Evolutionary conservation across 1,140 invertebrate species (phyloP), one percentile per base, ranked within the genome.

Genomic region (Hypsibius dujardini): DNA sequence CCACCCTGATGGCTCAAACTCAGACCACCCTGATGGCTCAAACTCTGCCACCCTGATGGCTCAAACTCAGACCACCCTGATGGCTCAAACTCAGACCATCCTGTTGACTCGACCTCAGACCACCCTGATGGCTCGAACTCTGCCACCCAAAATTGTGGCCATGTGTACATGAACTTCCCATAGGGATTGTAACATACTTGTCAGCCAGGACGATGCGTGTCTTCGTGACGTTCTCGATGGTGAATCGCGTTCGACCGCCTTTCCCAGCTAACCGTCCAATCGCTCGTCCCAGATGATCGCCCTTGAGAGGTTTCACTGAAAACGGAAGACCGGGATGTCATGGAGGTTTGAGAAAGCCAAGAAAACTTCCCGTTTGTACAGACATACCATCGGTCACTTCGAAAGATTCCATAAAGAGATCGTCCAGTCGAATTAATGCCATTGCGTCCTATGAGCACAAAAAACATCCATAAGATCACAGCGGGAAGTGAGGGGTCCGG

Each of bases 151-250:
- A 47, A 15, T 69, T 1, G 47, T 45, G 7, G 15, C 14, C 15
- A 46, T 12, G 15, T 72, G 46, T 69, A 50, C 47, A 2, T 7
- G 7, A 74, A 59, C 47, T 50, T 67, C 28, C 28, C 28, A 28
- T 28, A 28, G 28, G 28, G 28, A 28, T 28, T 28, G 47, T 28
- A 47, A 75, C 74, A 73, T 75, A 81, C 73, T 84, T 86, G 77
- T 98, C 94, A 59, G 95, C 95, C 70, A 99, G 80, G 42, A 99
- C 91, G 76, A 99, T 97, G 80, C 96, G 86, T 0, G 95, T 98
- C 82, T 96, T 98, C 7, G 95, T 98, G 0, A 90, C 91, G 82
- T 99, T 99, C 83, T 99, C 95, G 77, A 99, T 98, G 1, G 94
- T 96, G 76, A 91, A 97, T 78, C 96, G 98, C 1, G 93, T 98